phyloP scores from a whole-genome alignment of 37 sponge, comb jelly and placozoan species.

The Spongilla lacustris region DNA sequence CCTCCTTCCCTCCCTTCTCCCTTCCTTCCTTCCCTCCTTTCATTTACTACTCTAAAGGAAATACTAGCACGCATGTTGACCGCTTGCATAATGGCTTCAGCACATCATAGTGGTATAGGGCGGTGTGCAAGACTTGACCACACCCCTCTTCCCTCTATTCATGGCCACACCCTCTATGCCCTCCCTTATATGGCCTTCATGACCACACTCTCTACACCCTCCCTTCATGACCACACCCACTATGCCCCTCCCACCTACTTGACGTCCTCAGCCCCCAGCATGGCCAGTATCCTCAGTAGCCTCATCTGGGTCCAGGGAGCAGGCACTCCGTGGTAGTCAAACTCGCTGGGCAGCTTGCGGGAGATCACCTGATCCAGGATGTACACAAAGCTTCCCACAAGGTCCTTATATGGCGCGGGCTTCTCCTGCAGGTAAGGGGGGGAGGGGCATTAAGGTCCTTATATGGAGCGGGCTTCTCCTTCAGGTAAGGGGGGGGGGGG shows the following conservation, averaged over 20 bases:
- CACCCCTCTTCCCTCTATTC: too few relatives aligned
- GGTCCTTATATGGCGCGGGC: conserved; percentile 60
- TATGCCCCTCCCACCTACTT: conserved; percentile 31
- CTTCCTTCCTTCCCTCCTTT: too few relatives aligned
- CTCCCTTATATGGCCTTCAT: too few relatives aligned
- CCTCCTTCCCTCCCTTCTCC: too few relatives aligned
- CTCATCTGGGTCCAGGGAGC: conserved; percentile 90
- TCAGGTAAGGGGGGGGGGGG: neutral
- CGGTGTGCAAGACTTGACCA: too few relatives aligned
- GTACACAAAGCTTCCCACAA: conserved; percentile 63
- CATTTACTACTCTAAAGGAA: too few relatives aligned
- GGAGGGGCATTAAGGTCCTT: too few relatives aligned
- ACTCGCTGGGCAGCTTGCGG: conserved; percentile 69
- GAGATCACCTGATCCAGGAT: conserved; percentile 71
- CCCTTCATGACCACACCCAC: neutral
- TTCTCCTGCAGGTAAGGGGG: conserved; percentile 59
- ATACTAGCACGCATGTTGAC: too few relatives aligned
- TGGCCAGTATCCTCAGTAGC: conserved; percentile 76
- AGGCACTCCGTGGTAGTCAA: conserved; percentile 94
- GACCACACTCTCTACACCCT: neutral
- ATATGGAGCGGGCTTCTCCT: too few relatives aligned
- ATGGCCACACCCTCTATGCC: too few relatives aligned
- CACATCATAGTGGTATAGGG: too few relatives aligned
- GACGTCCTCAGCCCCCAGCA: conserved; percentile 84
- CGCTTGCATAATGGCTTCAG: too few relatives aligned